phyloP scores from a whole-genome alignment of 2,888 invertebrate genomes.

The Scaptomyza tumidula region DNA sequence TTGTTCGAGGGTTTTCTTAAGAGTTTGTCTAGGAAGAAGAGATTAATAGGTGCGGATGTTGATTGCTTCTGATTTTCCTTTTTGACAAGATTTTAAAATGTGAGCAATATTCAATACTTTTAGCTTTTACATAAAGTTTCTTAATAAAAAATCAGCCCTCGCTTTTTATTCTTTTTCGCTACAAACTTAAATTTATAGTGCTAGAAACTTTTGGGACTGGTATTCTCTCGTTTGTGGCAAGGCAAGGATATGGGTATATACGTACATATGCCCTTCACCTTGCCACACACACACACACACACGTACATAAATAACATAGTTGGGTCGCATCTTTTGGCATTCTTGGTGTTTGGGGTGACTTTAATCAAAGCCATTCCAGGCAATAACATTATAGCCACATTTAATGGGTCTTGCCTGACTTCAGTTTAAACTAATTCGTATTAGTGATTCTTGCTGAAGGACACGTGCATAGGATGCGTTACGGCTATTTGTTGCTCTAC shows the following conservation, averaged over 20 bases:
- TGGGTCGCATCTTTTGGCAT: slow-evolving; percentile 19
- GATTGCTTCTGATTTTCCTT: no score
- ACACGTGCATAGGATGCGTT: slow-evolving; percentile 47
- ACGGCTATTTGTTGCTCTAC: neutral
- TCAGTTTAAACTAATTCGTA: slow-evolving; percentile 35
- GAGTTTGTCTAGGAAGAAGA: no score
- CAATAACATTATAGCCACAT: slow-evolving; percentile 28
- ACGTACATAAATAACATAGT: slow-evolving; percentile 28
- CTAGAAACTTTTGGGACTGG: slow-evolving; percentile 13
- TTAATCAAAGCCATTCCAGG: slow-evolving; percentile 55
- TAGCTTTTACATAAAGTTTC: neutral
- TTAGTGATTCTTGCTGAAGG: slow-evolving; percentile 1
- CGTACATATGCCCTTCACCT: slow-evolving; percentile 58
- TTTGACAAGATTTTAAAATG: no score
- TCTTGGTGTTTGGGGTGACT: slow-evolving; percentile 24
- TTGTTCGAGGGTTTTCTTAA: no score
- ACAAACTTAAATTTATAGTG: slow-evolving; percentile 14
- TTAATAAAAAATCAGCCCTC: slow-evolving; percentile 29
- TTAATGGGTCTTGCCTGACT: slow-evolving; percentile 21
- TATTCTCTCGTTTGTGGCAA: slow-evolving; percentile 39
- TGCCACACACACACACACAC: slow-evolving; percentile 28
- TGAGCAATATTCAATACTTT: neutral
- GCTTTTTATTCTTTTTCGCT: neutral
- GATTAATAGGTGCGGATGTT: no score
- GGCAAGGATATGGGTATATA: slow-evolving; percentile 53